Evolutionary conservation across 2,888 invertebrate genomes (phyloP), one percentile per base, ranked within the genome.

Genomic region (Zygaena filipendulae): DNA sequence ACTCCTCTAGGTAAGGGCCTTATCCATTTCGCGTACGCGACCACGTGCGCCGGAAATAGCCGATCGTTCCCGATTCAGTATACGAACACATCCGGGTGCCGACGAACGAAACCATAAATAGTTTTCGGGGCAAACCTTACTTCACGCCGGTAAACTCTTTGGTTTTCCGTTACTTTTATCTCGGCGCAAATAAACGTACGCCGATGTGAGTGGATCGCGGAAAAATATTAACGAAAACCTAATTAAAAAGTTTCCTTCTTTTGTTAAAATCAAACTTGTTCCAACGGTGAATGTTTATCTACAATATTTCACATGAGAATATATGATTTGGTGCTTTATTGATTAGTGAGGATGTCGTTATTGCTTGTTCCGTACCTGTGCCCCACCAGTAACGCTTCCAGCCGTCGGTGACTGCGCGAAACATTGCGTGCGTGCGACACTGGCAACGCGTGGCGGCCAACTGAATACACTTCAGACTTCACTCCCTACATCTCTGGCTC

Each of bases 341-440:
- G 39, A 52, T 57, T 59, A 63, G 58, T 56, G 59, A 67, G 67
- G 67, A 67, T 56, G 60, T 59, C 40, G 47, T 61, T 53, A 68
- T 69, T 59, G 53, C 48, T 58, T 43, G 57, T 66, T 68, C 60
- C 69, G 61, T 74, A 79, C 79, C 79, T 75, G 75, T 67, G 50
- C 79, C 79, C 75, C 77, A 77, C 77, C 77, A 79, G 49, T 70
- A 79, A 42, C 69, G 66, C 52, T 75, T 77, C 79, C 79, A 79
- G 42, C 68, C 52, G 46, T 75, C 74, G 30, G 68, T 54, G 40
- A 79, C 68, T 36, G 69, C 66, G 49, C 79, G 79, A 36, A 79
- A 72, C 77, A 77, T 77, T 29, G 45, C 60, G 59, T 40, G 50
- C 77, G 75, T 70, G 62, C 63, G 60, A 40, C 57, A 47, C 59